Base-by-base conservation (phyloP, 2,888 invertebrate genomes). In the Pheosia tremula region DNA sequence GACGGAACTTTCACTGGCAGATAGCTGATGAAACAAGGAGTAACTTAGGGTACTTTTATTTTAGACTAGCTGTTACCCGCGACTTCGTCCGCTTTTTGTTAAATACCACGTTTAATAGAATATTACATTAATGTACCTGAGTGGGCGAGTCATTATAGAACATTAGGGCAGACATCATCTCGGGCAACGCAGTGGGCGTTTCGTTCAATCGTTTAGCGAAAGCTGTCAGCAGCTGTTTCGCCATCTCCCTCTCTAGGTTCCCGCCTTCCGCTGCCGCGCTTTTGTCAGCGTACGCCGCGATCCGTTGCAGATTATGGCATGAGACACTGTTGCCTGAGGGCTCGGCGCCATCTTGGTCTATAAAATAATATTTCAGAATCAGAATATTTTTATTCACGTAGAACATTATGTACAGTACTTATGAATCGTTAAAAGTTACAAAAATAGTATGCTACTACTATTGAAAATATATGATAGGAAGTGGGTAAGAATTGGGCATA, bases 291-390 rank as follows among this genome's bases (percentile, higher is more conserved):
- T 97, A 96, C 0, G 96, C 95, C 0, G 96, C 95, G 38, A 98
- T 91, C 6, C 97, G 94, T 43, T 97, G 93, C 13, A 98, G 91
- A 90, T 99, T 99, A 78, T 95, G 95, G 36, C 97, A 96, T 0
- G 98, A 94, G 0, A 98, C 96, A 55, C 98, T 98, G 86, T 99
- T 99, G 45, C 98, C 97, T 50, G 97, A 97, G 0, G 99, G 99
- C 82, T 99, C 98, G 0, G 98, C 98, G 11, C 98, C 98, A 84
- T 99, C 99, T 88, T 98, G 97, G 85, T 98, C 98, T 98, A 85
- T 2, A 75, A 74, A 68, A 50, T 24, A 50, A 49, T 36, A 10
- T n/a, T n/a, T n/a, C n/a, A n/a, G n/a, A n/a, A n/a, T n/a, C n/a
- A n/a, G n/a, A n/a, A n/a, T n/a, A n/a, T n/a, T n/a, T n/a, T n/a